phyloP scores from a whole-genome alignment of 2,113 vertebrate genomes.

The Suricata suricatta region DNA sequence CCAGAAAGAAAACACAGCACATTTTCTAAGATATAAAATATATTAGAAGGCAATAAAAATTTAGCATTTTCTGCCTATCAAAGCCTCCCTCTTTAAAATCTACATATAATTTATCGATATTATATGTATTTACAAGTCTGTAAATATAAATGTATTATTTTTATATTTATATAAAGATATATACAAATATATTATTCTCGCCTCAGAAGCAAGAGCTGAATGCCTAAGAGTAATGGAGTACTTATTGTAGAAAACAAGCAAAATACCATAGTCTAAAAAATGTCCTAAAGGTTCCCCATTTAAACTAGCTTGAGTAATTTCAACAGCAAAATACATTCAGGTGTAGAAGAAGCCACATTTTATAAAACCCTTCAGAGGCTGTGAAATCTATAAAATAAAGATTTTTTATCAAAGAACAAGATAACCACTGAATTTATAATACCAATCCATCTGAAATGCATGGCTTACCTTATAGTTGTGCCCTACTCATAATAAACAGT shows the following conservation, averaged over 20 bases:
- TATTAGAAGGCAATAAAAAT: not conserved
- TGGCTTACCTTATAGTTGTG: not conserved
- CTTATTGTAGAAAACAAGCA: not conserved
- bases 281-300: not conserved
- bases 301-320: not conserved
- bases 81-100: not conserved
- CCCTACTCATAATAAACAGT: not conserved
- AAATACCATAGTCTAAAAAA: not conserved
- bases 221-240: not conserved
- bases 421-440: not conserved
- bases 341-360: not conserved
- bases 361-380: not conserved
- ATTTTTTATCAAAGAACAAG: conserved; percentile 40
- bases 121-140: not conserved
- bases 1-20: not conserved
- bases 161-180: not conserved
- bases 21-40: not conserved
- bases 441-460: not conserved
- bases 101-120: not conserved
- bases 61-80: not conserved
- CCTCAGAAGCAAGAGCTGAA: not conserved
- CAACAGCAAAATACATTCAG: not conserved
- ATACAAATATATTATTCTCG: not conserved
- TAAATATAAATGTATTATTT: not conserved
- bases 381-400: conserved; percentile 52